A percentile compares a stretch with the other conserved stretches of the same genome.
Conservation (phyloP, 2,888 invertebrate genomes). For the Boloria euphrosyne region DNA sequence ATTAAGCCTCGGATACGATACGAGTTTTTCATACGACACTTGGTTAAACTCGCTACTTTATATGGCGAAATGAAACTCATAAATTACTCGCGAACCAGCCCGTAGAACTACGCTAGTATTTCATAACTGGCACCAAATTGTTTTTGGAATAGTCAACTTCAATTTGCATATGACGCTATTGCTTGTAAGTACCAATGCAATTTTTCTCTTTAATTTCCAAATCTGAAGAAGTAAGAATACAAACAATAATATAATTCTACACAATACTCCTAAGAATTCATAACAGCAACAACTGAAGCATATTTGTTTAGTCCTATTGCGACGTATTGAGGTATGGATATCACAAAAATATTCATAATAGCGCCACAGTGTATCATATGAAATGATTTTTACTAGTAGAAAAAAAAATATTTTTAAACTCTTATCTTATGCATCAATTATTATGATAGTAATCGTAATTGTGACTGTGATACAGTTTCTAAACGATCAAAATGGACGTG, state of each 20-base stretch:
- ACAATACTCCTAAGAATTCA: constrained; percentile 1
- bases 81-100: constrained; percentile 58
- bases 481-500: constrained; percentile 23
- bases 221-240: constrained; percentile 4
- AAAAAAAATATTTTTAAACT: constrained; percentile 49
- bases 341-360: constrained; percentile 29
- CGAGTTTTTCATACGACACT: constrained; percentile 74
- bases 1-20: constrained; percentile 66
- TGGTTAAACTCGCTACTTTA: constrained; percentile 67
- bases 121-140: constrained; percentile 33
- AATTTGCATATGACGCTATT: constrained; percentile 11
- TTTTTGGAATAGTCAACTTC: constrained; percentile 16
- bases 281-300: background rate
- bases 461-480: constrained; percentile 53
- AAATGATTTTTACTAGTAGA: constrained; percentile 53
- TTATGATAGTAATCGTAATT: constrained; percentile 45
- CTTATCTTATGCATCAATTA: constrained; percentile 45
- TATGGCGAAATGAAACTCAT: constrained; percentile 78
- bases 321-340: constrained; percentile 32
- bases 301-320: background rate
- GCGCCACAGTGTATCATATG: constrained; percentile 49
- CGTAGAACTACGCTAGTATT: constrained; percentile 36
- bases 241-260: constrained; percentile 2
- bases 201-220: constrained; percentile 13
- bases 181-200: constrained; percentile 1